Evolutionary conservation across 2,797 vertebrate species (phyloP), one percentile per base, ranked within the genome.

Genomic region (Sebastes taczanowskii): DNA sequence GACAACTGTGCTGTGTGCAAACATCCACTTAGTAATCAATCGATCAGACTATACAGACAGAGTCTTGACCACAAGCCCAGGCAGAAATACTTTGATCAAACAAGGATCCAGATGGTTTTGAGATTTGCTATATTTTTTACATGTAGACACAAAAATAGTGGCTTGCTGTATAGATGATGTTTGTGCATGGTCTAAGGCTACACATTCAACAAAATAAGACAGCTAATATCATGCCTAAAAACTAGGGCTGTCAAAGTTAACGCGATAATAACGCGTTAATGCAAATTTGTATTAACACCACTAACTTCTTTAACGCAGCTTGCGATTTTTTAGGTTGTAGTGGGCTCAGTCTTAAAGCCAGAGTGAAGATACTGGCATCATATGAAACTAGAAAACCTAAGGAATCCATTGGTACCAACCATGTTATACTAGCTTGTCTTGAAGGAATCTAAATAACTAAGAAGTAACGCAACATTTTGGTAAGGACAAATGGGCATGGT

Each of bases 81-180:
- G 72, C 58, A 70, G 32, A 71, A 78, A 53, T 18, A 49, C 46
- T 65, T 56, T 52, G 67, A 52, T 58, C 30, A 63, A 68, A 71
- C 7, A 52, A 52, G 49, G 49, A 52, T n/a, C 49, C 20, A 52
- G 6, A 52, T 52, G 6, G 14, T 56, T 42, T 29, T 70, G 22
- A 68, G 22, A 61, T 56, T 56, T 30, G 3, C 3, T 27, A 38
- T 22, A 16, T 11, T 20, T 16, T 66, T 66, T 32, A 66, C 20
- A 63, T 13, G 7, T 42, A 46, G 18, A 62, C 7, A 63, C 11
- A 66, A 13, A 68, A 68, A 38, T 7, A 30, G 5, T 5, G 8
- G 35, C 25, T 71, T 27, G 25, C 10, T 35, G 59, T 34, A 59
- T 52, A 78, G 42, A 74, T 64, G 8, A 20, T 58, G 74, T 35